Percentiles rank a stretch among this genome's conserved stretches.
phyloP scores from a whole-genome alignment of 2,888 invertebrate species.

The Acleris literana region DNA sequence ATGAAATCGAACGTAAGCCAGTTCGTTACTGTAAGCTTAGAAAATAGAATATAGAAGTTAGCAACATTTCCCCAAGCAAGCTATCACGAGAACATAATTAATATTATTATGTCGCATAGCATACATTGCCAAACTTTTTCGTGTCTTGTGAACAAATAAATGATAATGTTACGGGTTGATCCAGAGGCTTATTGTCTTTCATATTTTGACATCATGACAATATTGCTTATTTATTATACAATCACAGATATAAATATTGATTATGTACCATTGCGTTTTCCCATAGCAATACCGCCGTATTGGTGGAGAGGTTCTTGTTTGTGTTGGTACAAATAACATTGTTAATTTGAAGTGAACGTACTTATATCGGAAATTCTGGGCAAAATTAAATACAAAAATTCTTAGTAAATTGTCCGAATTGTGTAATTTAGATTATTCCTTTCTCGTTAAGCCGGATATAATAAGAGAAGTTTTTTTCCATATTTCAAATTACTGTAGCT shows the following conservation, averaged over 20 bases:
- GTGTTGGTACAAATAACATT: too few species aligned
- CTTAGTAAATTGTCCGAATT: too few species aligned
- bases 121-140: slow-evolving; percentile 19
- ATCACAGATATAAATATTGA: slow-evolving; percentile 19
- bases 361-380: too few species aligned
- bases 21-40: neutral
- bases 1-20: too few species aligned
- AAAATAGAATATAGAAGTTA: neutral
- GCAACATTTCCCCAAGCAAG: neutral
- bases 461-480: too few species aligned
- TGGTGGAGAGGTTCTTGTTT: too few species aligned
- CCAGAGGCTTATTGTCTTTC: slow-evolving; percentile 13
- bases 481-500: too few species aligned
- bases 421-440: too few species aligned
- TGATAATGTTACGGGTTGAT: slow-evolving; percentile 26
- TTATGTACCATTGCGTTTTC: slow-evolving; percentile 8
- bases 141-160: slow-evolving; percentile 24
- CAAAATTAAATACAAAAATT: too few species aligned
- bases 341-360: too few species aligned
- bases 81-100: neutral
- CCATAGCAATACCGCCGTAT: neutral
- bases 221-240: slow-evolving; percentile 31
- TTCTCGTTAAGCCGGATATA: too few species aligned
- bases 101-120: slow-evolving; percentile 6
- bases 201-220: slow-evolving; percentile 14